A percentile compares a stretch with the other conserved stretches of the same genome.
These are phyloP conservation scores for Coenobita brevimanus DNA, from an alignment of 1,140 invertebrate species.

Conservation along the genomic window DNA sequence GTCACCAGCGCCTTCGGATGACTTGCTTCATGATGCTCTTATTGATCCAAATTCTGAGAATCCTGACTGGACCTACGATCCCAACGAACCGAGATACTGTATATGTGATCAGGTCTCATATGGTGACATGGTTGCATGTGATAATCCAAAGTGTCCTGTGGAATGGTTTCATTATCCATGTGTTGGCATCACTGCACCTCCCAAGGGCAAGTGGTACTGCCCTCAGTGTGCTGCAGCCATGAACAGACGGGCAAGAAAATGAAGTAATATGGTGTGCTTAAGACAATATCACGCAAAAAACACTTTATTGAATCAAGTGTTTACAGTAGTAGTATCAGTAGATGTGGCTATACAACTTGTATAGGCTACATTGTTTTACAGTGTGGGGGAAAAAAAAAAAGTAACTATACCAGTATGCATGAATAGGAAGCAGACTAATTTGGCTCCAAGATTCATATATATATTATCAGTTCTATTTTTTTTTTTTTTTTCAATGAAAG, in stretches of 20 bases:
- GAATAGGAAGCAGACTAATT: too few species aligned
- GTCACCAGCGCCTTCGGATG: slow-evolving; percentile 70
- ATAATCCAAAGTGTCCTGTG: slow-evolving; percentile 95
- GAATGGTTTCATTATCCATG: slow-evolving; percentile 99
- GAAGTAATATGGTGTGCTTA: too few species aligned
- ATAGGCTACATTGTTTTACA: too few species aligned
- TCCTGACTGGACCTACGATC: slow-evolving; percentile 88
- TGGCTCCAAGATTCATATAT: too few species aligned
- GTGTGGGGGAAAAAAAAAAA: too few species aligned
- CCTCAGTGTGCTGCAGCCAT: slow-evolving; percentile 94
- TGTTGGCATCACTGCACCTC: slow-evolving; percentile 94
- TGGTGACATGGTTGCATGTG: slow-evolving; percentile 99
- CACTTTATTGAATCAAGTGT: too few species aligned
- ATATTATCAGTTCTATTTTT: too few species aligned
- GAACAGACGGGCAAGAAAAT: slow-evolving; percentile 80
- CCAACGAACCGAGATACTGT: slow-evolving; percentile 96
- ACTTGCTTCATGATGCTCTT: slow-evolving; percentile 60
- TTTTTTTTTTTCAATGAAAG: too few species aligned
- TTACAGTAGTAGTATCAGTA: too few species aligned
- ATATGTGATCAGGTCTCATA: slow-evolving; percentile 98
- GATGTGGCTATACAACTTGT: too few species aligned
- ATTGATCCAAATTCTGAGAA: slow-evolving; percentile 73
- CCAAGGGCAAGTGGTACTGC: slow-evolving; percentile 99
- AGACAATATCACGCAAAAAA: too few species aligned
- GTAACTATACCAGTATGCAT: too few species aligned